Conservation (phyloP, 2,888 invertebrate genomes). For the Plebejus argus region DNA sequence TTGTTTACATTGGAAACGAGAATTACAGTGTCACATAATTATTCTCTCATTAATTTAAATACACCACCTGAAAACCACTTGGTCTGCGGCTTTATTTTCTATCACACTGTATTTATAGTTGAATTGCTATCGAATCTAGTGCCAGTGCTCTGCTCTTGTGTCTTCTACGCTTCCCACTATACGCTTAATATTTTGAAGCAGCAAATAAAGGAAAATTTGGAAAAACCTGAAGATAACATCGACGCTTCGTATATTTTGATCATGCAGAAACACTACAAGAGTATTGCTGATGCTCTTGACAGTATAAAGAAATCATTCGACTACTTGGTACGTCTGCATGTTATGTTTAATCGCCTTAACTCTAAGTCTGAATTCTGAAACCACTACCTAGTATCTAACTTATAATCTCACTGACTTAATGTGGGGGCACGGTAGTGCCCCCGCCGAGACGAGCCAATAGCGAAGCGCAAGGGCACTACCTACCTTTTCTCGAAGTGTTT, state of each 20-base stretch:
- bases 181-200: not conserved
- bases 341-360: not conserved
- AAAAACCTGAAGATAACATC: not conserved
- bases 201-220: not conserved
- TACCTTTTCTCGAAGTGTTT: too few relatives aligned
- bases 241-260: not conserved
- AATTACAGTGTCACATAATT: not conserved
- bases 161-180: not conserved
- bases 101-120: not conserved
- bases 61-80: not conserved
- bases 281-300: not conserved
- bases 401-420: too few relatives aligned
- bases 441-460: too few relatives aligned
- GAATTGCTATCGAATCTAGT: not conserved
- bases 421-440: too few relatives aligned
- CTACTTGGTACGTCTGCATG: not conserved
- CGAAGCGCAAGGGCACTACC: too few relatives aligned
- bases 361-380: too few relatives aligned
- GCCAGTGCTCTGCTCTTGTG: not conserved
- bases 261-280: constrained; percentile 13
- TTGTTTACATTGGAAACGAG: not conserved
- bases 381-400: too few relatives aligned
- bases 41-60: not conserved
- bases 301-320: not conserved
- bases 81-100: not conserved